Percentiles rank a stretch among this genome's conserved stretches.
phyloP scores from a whole-genome alignment of 2,113 vertebrate genomes.

The Sturnus vulgaris region DNA sequence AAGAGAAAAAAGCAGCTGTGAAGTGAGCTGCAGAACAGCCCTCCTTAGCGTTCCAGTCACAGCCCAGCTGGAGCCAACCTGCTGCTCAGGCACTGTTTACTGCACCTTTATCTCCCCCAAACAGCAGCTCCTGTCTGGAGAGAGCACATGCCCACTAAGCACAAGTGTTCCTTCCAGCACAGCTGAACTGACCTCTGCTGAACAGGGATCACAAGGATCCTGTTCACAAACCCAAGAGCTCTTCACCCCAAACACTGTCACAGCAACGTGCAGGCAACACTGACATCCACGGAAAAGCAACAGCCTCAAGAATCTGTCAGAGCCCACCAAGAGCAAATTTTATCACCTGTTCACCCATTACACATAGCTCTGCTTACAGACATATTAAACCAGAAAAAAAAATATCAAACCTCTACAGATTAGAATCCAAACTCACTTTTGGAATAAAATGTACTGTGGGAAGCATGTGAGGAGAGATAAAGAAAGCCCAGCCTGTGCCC shows the following conservation, averaged over 20 bases:
- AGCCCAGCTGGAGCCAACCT: conserved; percentile 32
- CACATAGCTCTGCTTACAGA: not conserved
- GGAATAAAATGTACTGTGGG: not conserved
- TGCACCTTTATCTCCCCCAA: conserved; percentile 36
- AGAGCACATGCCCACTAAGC: conserved; percentile 1
- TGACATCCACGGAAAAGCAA: not conserved
- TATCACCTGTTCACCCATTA: not conserved
- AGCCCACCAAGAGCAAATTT: not conserved
- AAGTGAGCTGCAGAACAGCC: not conserved
- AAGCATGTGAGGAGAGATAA: not conserved
- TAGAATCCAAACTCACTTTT: not conserved
- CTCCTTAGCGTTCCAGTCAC: not conserved
- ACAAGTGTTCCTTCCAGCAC: not conserved
- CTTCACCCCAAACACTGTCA: not conserved
- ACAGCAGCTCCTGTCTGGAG: conserved; percentile 38
- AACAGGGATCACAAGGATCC: not conserved
- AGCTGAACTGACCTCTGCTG: not conserved
- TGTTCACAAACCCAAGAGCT: not conserved
- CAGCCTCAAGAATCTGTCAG: not conserved
- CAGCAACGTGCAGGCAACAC: not conserved
- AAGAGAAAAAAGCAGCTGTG: conserved; percentile 6
- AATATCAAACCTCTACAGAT: not conserved
- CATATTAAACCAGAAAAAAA: not conserved
- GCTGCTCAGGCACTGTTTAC: conserved; percentile 28
- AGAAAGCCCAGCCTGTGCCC: not conserved